Conservation (phyloP, 2,888 invertebrate species). For the Drosophila melanocephala region DNA sequence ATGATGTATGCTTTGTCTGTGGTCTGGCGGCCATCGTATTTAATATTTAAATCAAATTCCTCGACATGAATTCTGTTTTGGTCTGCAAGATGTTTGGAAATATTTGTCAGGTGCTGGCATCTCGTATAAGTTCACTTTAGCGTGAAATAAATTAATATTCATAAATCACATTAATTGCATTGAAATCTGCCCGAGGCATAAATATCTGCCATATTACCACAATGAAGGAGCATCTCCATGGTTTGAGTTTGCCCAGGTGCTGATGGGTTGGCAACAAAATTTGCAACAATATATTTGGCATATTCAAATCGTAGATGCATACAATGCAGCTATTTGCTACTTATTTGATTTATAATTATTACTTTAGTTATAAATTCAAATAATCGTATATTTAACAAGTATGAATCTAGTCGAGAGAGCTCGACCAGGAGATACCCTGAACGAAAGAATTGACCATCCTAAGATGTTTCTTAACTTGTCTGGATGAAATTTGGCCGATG, state of each 20-base stretch:
- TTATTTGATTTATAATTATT: conserved; percentile 14
- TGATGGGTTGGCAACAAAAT: conserved; percentile 45
- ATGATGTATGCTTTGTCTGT: conserved; percentile 17
- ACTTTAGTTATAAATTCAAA: conserved; percentile 1
- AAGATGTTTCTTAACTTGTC: background rate
- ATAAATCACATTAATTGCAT: conserved; percentile 72
- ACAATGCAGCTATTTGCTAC: background rate
- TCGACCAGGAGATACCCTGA: background rate
- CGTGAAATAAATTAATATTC: conserved; percentile 64
- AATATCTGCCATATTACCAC: conserved; percentile 37
- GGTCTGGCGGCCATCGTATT: conserved; percentile 44
- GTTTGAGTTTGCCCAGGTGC: conserved; percentile 47
- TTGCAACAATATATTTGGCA: conserved; percentile 44
- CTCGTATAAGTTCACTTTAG: conserved; percentile 18
- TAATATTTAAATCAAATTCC: conserved; percentile 73
- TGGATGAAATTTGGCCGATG: background rate
- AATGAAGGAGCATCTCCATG: conserved; percentile 16
- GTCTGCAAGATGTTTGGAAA: conserved; percentile 44
- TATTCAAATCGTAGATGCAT: conserved; percentile 10
- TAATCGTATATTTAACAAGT: background rate
- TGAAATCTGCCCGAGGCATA: conserved; percentile 27
- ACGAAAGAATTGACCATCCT: background rate
- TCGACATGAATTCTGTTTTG: conserved; percentile 49
- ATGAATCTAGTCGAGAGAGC: background rate
- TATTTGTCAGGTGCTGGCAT: conserved; percentile 45